Conservation (phyloP, 1,140 invertebrate species). For the Theocolax elegans region DNA sequence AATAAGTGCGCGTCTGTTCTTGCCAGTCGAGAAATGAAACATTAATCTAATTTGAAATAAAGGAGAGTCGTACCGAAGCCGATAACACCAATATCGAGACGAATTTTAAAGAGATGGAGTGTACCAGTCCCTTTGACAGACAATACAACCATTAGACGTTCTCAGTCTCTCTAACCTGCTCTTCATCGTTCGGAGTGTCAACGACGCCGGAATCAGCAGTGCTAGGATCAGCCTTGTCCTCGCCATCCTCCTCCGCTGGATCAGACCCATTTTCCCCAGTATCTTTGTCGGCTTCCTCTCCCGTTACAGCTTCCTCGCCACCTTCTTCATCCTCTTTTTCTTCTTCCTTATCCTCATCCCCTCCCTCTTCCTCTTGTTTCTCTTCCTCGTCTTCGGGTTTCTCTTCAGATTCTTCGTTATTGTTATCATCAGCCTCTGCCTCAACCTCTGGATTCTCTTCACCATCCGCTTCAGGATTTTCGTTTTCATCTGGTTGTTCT, state of each 20-base stretch:
- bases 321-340: constrained; percentile 26
- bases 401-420: constrained; percentile 50
- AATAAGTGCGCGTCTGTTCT: too few species aligned
- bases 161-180: constrained; percentile 59
- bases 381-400: constrained; percentile 48
- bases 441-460: background rate
- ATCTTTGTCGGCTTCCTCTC: constrained; percentile 59
- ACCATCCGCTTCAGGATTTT: constrained; percentile 43
- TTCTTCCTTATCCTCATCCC: constrained; percentile 44
- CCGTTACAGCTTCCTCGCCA: constrained; percentile 57
- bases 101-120: too few species aligned
- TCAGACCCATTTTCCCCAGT: constrained; percentile 48
- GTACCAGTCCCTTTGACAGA: too few species aligned
- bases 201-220: constrained; percentile 59
- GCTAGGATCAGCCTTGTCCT: constrained; percentile 55
- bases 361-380: constrained; percentile 42
- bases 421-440: constrained; percentile 47
- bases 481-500: constrained; percentile 47
- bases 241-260: constrained; percentile 52
- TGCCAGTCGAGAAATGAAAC: too few species aligned
- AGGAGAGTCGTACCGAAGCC: too few species aligned
- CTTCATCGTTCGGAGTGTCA: constrained; percentile 52
- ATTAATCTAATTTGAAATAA: too few species aligned
- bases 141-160: too few species aligned
- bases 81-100: too few species aligned